Percentiles rank a stretch among this genome's conserved stretches.
Conservation (phyloP, 2,113 vertebrate genomes). For the Pituophis catenifer region DNA sequence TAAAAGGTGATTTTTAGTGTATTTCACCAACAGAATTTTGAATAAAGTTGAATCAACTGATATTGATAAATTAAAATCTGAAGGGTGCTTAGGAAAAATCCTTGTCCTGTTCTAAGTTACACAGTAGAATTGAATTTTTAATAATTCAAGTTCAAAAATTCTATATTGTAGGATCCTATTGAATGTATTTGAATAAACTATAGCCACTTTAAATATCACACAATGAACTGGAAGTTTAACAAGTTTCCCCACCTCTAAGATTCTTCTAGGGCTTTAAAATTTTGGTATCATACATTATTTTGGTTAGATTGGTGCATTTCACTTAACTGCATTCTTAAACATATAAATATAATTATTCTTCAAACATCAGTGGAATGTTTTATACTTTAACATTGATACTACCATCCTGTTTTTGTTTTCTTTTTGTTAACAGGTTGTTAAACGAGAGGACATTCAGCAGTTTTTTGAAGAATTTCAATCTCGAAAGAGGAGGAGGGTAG, state of each 20-base stretch:
- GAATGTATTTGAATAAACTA: background rate
- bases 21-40: background rate
- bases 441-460: slow-evolving; percentile 84
- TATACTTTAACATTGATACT: background rate
- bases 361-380: background rate
- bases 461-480: slow-evolving; percentile 90
- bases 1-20: background rate
- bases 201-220: background rate
- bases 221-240: background rate
- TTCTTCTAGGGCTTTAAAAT: background rate
- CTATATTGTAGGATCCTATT: background rate
- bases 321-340: background rate
- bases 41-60: background rate
- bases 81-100: background rate
- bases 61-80: background rate
- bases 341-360: background rate
- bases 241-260: background rate
- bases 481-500: slow-evolving; percentile 78
- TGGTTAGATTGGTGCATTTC: background rate
- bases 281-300: background rate
- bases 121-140: background rate
- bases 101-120: background rate
- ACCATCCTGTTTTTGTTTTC: slow-evolving; percentile 1
- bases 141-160: background rate
- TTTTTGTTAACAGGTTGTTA: slow-evolving; percentile 77